Conservation (phyloP, 92 coral and sea anemone species). For the Porites evermanni region DNA sequence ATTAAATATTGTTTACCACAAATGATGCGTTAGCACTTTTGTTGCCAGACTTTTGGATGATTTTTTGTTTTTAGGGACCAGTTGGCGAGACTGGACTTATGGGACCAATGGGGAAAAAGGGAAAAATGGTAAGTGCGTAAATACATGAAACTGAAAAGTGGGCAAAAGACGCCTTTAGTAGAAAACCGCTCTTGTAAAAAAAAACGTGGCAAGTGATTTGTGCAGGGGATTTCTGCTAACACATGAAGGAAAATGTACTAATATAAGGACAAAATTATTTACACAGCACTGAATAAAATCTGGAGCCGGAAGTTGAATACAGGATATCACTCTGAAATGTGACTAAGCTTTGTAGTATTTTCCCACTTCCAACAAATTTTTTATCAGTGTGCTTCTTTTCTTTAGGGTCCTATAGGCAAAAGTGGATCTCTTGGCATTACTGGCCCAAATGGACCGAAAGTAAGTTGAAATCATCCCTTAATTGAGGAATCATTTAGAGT, state of each 20-base stretch:
- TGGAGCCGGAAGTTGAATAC: background rate
- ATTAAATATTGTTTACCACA: too few relatives aligned
- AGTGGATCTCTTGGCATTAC: slow-evolving; percentile 35
- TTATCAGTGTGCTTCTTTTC: background rate
- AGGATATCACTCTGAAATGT: too few relatives aligned
- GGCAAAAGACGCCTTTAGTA: too few relatives aligned
- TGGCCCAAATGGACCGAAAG: slow-evolving; percentile 20
- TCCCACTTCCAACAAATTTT: too few relatives aligned
- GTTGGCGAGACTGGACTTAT: slow-evolving; percentile 69
- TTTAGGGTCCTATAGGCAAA: slow-evolving; percentile 72
- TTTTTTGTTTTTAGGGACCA: slow-evolving; percentile 45
- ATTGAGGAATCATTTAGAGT: too few relatives aligned
- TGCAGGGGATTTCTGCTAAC: background rate
- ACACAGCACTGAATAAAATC: background rate
- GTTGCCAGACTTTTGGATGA: background rate
- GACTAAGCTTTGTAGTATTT: too few relatives aligned
- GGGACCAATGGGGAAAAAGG: slow-evolving; percentile 72
- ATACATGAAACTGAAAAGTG: too few relatives aligned
- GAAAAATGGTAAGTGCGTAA: slow-evolving; percentile 36
- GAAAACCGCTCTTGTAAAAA: too few relatives aligned
- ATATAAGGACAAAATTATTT: background rate
- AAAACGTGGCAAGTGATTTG: background rate
- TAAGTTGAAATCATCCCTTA: background rate
- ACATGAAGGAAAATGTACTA: background rate
- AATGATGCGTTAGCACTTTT: too few relatives aligned